Percentiles rank a stretch among this genome's conserved stretches.
Conservation (phyloP, 2,797 vertebrate species). For the Alauda arvensis region DNA sequence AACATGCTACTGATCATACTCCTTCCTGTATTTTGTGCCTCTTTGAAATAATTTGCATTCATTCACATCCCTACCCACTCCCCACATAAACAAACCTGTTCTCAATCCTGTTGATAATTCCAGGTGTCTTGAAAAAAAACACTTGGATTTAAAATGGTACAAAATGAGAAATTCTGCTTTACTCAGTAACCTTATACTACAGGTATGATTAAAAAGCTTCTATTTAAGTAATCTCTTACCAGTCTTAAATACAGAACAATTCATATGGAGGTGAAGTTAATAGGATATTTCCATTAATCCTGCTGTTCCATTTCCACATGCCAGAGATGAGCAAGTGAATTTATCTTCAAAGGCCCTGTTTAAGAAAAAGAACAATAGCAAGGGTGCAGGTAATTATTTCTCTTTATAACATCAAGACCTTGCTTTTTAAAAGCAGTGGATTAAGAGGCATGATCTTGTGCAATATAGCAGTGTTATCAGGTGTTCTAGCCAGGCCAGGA, state of each 20-base stretch:
- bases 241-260: conserved; percentile 23
- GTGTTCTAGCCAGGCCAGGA: background rate
- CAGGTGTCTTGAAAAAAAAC: conserved; percentile 35
- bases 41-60: conserved; percentile 3
- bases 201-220: conserved; percentile 51
- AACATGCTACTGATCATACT: background rate
- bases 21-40: background rate
- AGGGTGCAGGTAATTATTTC: conserved; percentile 33
- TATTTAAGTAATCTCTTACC: conserved; percentile 34
- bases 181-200: conserved; percentile 11
- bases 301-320: conserved; percentile 10
- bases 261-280: conserved; percentile 14
- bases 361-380: conserved; percentile 17
- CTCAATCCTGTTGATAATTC: conserved; percentile 34
- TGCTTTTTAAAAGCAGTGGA: conserved; percentile 9
- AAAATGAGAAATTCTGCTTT: conserved; percentile 15
- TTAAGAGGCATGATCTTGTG: background rate
- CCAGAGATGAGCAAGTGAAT: background rate
- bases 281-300: conserved; percentile 32
- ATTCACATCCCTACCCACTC: background rate
- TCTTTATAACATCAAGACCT: conserved; percentile 23
- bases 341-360: conserved; percentile 39
- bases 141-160: conserved; percentile 27
- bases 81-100: background rate
- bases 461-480: background rate